Evolutionary conservation across 1,140 invertebrate species (phyloP), one percentile per base, ranked within the genome.

Genomic region (Caenorhabditis latens): DNA sequence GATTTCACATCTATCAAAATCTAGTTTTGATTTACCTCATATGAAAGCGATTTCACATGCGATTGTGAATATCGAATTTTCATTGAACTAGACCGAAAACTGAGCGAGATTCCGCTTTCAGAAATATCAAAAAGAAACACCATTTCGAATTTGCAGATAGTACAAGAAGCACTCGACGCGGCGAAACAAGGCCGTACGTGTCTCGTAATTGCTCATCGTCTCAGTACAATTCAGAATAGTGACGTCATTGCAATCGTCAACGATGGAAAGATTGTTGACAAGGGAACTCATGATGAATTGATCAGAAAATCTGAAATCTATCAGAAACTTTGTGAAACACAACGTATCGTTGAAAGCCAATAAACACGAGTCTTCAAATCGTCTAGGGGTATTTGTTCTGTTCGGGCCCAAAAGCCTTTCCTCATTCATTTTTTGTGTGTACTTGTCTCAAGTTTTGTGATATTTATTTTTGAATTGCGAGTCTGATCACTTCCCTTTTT

Each of bases 301-400:
- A 94, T 97, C 19, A 93, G 94, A 8, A 94, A 94, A 83, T 94
- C 95, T 90, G 96, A 96, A 1, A 94, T 96, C 1, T 97, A 97
- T 93, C 95, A 95, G 93, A 95, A 95, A 90, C 93, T 97, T 84
- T 89, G 88, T 58, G 88, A 90, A 63, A 91, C 84, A 55, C 89
- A 90, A 50, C 58, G 93, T 90, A 89, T 93, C 40, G 84, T 89
- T 16, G 89, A 89, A 58, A 86, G 55, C 42, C 86, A 87, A 79
- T 87, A 75, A 55, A 58, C 16, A 58, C 57, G 57, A n/a, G 57
- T 58, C 57, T 32, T 32, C 32, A 32, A 32, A 32, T 32, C 32
- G 32, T 32, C 32, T 32, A 32, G 32, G 32, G 32, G 32, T 32
- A 32, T 32, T 32, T 32, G 32, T 32, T 32, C 32, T 32, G 32